Evolutionary conservation across 2,888 invertebrate species (phyloP).

Genomic region (Pachymerium ferrugineum): DNA sequence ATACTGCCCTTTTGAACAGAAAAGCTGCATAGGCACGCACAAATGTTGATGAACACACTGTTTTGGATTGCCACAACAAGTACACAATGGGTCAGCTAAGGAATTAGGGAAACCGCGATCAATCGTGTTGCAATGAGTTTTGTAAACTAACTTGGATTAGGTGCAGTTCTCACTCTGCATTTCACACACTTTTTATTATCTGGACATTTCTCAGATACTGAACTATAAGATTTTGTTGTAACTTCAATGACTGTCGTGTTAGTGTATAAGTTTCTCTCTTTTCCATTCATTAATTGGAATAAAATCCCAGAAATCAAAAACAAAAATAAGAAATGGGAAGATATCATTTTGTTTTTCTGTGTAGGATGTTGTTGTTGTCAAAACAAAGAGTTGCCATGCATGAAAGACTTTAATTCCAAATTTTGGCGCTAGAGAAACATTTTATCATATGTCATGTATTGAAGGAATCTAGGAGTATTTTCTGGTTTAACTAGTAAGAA

Average conservation of each 20-base stretch:
- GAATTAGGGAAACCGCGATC: background rate
- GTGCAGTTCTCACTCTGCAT: conserved; percentile 1
- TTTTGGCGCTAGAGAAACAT: too few relatives aligned
- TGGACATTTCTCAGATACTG: background rate
- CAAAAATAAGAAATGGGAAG: too few relatives aligned
- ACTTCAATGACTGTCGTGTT: too few relatives aligned
- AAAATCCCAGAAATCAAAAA: too few relatives aligned
- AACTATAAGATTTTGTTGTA: too few relatives aligned
- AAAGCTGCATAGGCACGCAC: background rate
- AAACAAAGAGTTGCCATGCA: too few relatives aligned
- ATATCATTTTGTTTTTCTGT: too few relatives aligned
- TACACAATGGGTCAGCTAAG: background rate
- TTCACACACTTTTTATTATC: background rate
- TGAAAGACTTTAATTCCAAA: too few relatives aligned
- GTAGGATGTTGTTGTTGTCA: too few relatives aligned
- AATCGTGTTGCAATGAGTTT: background rate
- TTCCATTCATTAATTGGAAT: too few relatives aligned
- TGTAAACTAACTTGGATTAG: background rate
- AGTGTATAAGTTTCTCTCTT: too few relatives aligned
- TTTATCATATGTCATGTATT: background rate
- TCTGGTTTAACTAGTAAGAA: background rate
- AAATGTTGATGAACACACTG: conserved; percentile 2
- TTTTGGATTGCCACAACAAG: background rate
- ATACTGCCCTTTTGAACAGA: background rate
- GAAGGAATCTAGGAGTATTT: background rate